These are phyloP conservation scores for Atherinosoma microstoma DNA, from an alignment of 2,797 vertebrate species.

Conservation along the genomic window DNA sequence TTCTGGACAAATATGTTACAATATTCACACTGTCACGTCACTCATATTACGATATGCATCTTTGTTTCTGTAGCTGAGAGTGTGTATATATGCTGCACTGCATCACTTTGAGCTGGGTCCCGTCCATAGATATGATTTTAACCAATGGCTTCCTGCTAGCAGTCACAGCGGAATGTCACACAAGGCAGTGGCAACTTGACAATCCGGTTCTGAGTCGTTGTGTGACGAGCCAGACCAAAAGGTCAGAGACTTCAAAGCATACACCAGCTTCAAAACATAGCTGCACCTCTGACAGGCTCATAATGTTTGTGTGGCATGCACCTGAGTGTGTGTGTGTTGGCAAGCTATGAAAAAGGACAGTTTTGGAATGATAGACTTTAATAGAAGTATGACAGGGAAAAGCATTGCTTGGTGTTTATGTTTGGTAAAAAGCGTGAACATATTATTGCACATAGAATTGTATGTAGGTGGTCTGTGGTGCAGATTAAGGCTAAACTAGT, in stretches of 20 bases:
- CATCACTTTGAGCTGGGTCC: conserved; percentile 21
- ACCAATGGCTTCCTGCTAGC: conserved; percentile 45
- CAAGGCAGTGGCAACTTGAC: conserved; percentile 75
- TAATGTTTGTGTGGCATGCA: conserved; percentile 43
- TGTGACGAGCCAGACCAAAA: conserved; percentile 76
- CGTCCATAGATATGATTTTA: conserved; percentile 51
- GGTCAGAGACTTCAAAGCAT: conserved; percentile 80
- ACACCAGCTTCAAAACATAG: conserved; percentile 65
- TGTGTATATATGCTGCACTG: not conserved
- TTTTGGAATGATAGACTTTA: conserved; percentile 37
- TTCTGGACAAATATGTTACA: not conserved
- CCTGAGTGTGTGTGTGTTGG: conserved; percentile 17
- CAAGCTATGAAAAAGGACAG: conserved; percentile 19
- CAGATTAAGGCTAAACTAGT: not conserved
- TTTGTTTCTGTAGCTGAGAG: not conserved
- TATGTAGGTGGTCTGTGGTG: not conserved
- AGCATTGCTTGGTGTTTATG: conserved; percentile 23
- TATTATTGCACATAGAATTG: not conserved
- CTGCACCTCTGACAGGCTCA: conserved; percentile 61
- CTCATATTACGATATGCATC: not conserved
- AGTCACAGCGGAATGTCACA: conserved; percentile 61
- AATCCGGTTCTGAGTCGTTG: conserved; percentile 71
- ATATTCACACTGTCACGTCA: not conserved
- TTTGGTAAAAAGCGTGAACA: conserved; percentile 22
- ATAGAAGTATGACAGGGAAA: conserved; percentile 42